Base-by-base conservation (phyloP, 2,888 invertebrate species). In the Hydraecia micacea region DNA sequence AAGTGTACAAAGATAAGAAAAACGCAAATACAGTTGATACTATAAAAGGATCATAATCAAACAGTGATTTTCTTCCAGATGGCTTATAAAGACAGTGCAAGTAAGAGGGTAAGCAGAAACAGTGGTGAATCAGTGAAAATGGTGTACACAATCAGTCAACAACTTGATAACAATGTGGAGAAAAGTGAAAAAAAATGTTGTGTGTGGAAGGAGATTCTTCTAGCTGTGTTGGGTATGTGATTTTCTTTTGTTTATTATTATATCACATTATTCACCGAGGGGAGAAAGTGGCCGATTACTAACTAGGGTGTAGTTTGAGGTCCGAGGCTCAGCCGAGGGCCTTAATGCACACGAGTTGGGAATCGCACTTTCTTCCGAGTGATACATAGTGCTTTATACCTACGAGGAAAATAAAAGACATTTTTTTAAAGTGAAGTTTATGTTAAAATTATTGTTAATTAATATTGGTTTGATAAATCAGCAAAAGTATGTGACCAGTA, bases 191-290 rank as follows among this genome's bases (percentile, higher is more conserved):
- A 82, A 18, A 90, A 87, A 67, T 87, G 82, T 75, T 88, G 86
- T 78, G 77, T 89, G 28, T 92, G 93, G 90, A 93, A 92, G 46
- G 92, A 93, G 62, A 78, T 91, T 0, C 25, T 91, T 0, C 81
- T 94, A 55, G 91, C 93, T 4, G 87, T 94, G 60, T 81, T 94
- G 63, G 92, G 94, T 94, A 88, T 82, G 94, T 91, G 42, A 9
- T 25, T 32, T 25, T 67, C 1, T 15, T 60, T 42, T 62, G 3
- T 66, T 73, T 69, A 52, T 25, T 55, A n/a, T 32, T 32, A 2
- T 32, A 32, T 1, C 2, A 32, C 32, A 32, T 32, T n/a, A n/a
- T 32, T 32, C 1, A 32, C 32, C 32, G 32, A 2, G 32, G 32
- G 32, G 3, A 32, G 32, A 32, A 32, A 32, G 32, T 32, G 32